Evolutionary conservation across 2,888 invertebrate genomes (phyloP).

Genomic region (Chydorus sphaericus): DNA sequence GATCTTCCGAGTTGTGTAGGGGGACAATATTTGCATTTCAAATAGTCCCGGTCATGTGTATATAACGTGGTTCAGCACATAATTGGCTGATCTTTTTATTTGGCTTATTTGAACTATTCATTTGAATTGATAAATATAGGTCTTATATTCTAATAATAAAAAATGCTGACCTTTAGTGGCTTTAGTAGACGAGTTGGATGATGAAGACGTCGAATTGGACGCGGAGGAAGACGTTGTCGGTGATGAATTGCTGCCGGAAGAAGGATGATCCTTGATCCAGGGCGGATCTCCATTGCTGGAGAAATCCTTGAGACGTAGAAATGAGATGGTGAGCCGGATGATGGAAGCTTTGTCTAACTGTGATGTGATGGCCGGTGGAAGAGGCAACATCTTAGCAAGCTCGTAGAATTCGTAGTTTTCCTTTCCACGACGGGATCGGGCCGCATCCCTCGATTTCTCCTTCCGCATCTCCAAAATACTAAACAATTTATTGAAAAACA

Average conservation of each 20-base stretch:
- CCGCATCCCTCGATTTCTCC: conserved; percentile 86
- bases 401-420: conserved; percentile 96
- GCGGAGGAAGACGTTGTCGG: background rate
- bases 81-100: too few relatives aligned
- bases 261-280: conserved; percentile 58
- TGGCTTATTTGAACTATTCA: too few relatives aligned
- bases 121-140: too few relatives aligned
- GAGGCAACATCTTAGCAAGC: conserved; percentile 83
- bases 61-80: too few relatives aligned
- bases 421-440: conserved; percentile 76
- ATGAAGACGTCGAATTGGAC: background rate
- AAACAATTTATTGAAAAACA: conserved; percentile 31
- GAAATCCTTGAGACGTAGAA: conserved; percentile 86
- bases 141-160: background rate
- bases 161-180: conserved; percentile 5
- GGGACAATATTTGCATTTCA: too few relatives aligned
- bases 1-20: too few relatives aligned
- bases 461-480: conserved; percentile 86
- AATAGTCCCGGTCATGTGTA: too few relatives aligned
- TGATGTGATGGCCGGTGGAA: conserved; percentile 79
- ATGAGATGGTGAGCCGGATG: conserved; percentile 89
- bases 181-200: background rate
- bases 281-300: conserved; percentile 91
- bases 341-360: conserved; percentile 92
- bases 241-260: background rate